Base-by-base conservation (phyloP, 2,797 vertebrate species). In the Mus caroli region DNA sequence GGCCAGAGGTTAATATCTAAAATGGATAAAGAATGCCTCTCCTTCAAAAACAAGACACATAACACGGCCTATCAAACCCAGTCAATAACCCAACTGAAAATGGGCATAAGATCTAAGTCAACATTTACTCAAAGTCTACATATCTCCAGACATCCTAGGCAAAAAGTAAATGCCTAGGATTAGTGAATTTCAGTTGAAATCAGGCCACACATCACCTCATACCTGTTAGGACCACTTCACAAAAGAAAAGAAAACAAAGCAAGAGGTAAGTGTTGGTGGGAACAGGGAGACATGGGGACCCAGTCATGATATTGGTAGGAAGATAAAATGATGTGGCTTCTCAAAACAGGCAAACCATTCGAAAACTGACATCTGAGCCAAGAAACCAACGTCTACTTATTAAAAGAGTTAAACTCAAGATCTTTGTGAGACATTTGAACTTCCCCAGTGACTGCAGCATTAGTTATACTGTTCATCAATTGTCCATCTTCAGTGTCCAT, bases 41-140 rank as follows among this genome's bases (percentile, higher is more conserved):
- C 26, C 83, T 40, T 79, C 62, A 31, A 90, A n/a, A 88, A 52
- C 88, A 62, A 95, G 91, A 87, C 46, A 91, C 60, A 75, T 60
- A 77, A n/a, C 34, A 58, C 9, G 78, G 34, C 46, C 54, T 13
- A 58, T n/a, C 19, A 31, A 62, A 64, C 40, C 40, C 28, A 43
- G 28, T 37, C 5, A 92, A 75, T 43, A 79, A 60, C 15, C n/a
- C 37, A n/a, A 17, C 28, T 69, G 40, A 73, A 93, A 82, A 85
- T 37, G 14, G 14, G 26, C 46, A 92, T 77, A 83, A n/a, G 43
- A 54, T 28, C 62, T 34, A 69, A 90, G n/a, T 50, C 34, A 22
- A 52, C 7, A 73, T 50, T 80, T 62, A 64, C 37, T 19, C 34
- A 92, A 71, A 88, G 83, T 88, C 90, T 22, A 88, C 2, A 24